Conservation (phyloP, 2,113 vertebrate species). For the Colinus virginianus region DNA sequence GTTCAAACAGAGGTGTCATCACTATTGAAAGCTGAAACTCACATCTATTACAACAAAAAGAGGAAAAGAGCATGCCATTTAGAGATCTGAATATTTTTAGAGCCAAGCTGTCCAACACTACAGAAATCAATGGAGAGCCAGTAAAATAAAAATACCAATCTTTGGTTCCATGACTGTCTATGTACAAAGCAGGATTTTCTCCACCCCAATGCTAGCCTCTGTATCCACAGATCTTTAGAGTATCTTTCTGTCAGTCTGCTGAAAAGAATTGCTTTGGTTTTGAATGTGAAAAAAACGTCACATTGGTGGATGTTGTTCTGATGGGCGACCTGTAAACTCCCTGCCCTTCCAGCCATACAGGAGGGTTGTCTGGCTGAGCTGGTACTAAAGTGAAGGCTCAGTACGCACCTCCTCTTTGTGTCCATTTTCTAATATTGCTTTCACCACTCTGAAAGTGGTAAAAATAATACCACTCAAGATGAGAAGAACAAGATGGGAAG, state of each 20-base stretch:
- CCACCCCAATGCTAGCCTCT: neutral
- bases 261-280: slow-evolving; percentile 1
- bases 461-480: slow-evolving; percentile 47
- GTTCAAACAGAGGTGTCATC: neutral
- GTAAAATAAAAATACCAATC: neutral
- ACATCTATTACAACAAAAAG: neutral
- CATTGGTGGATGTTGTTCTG: neutral
- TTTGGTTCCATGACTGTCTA: neutral
- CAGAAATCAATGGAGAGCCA: neutral
- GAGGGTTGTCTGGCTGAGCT: neutral
- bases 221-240: neutral
- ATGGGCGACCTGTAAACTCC: neutral
- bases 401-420: neutral
- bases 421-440: slow-evolving; percentile 71
- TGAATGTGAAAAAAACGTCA: neutral
- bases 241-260: neutral
- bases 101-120: neutral
- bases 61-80: neutral
- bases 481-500: slow-evolving; percentile 7
- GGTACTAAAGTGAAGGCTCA: neutral
- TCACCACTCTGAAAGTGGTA: slow-evolving; percentile 44
- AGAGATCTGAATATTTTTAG: neutral
- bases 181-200: neutral
- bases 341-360: accelerated
- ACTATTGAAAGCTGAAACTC: neutral